These are phyloP conservation scores for Drosophila meridionalis DNA, from an alignment of 2,888 invertebrate genomes.

Conservation along the genomic window DNA sequence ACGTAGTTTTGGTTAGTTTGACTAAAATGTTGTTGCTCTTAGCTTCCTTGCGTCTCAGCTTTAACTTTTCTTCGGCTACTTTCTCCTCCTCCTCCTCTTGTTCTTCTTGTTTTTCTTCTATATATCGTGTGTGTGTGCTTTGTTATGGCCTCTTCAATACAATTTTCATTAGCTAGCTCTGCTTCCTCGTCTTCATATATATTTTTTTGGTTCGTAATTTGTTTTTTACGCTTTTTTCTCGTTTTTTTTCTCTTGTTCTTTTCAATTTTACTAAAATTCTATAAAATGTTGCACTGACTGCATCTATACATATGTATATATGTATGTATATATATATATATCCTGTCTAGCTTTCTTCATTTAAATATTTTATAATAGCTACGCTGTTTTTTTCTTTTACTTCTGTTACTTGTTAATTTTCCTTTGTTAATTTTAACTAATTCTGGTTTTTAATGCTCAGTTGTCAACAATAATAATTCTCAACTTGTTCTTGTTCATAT, in stretches of 20 bases:
- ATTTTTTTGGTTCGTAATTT: slow-evolving; percentile 36
- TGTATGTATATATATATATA: slow-evolving; percentile 41
- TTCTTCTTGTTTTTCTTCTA: slow-evolving; percentile 45
- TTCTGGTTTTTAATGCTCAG: slow-evolving; percentile 72
- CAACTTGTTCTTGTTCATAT: slow-evolving; percentile 57
- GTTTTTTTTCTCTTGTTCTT: slow-evolving; percentile 42
- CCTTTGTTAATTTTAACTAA: slow-evolving; percentile 57
- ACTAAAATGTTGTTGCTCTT: slow-evolving; percentile 81
- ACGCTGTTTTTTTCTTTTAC: slow-evolving; percentile 32
- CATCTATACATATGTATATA: slow-evolving; percentile 61
- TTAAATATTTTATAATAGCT: slow-evolving; percentile 68
- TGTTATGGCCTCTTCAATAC: slow-evolving; percentile 45
- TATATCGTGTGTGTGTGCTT: slow-evolving; percentile 35
- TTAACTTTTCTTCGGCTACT: slow-evolving; percentile 41
- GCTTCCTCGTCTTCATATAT: slow-evolving; percentile 15
- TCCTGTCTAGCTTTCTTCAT: slow-evolving; percentile 55
- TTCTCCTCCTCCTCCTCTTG: not conserved
- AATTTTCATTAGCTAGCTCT: slow-evolving; percentile 55
- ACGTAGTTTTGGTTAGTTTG: slow-evolving; percentile 83
- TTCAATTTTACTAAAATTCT: slow-evolving; percentile 73
- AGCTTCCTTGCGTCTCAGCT: slow-evolving; percentile 71
- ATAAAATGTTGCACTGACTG: slow-evolving; percentile 78
- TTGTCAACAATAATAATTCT: slow-evolving; percentile 79
- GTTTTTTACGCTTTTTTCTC: slow-evolving; percentile 35
- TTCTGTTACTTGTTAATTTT: not conserved